A percentile compares a stretch with the other conserved stretches of the same genome.
Evolutionary conservation across 2,888 invertebrate genomes (phyloP).

Genomic region (Galerucella pusilla): DNA sequence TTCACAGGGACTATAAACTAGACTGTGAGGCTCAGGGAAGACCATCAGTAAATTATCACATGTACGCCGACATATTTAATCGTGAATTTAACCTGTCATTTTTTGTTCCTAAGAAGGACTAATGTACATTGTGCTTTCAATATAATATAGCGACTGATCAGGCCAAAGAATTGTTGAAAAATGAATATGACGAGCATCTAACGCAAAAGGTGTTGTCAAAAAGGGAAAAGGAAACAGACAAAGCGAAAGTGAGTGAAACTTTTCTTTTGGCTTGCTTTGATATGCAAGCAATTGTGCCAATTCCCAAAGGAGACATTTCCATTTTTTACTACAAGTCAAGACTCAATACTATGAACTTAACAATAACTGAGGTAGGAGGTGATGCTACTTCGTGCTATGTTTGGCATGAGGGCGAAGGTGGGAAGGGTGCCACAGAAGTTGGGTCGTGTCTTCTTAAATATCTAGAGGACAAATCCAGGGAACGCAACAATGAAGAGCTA

Average conservation of each 20-base stretch:
- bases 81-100: constrained; percentile 19
- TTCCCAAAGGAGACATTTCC: not conserved
- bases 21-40: not conserved
- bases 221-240: constrained; percentile 23
- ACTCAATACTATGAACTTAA: constrained; percentile 24
- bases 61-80: constrained; percentile 32
- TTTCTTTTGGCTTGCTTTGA: constrained; percentile 21
- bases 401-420: constrained; percentile 20
- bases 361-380: constrained; percentile 1
- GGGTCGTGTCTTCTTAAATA: not conserved
- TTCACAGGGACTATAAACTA: constrained; percentile 18
- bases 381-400: not conserved
- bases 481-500: not conserved
- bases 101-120: constrained; percentile 14
- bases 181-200: constrained; percentile 8
- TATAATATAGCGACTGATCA: constrained; percentile 14
- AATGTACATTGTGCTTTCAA: constrained; percentile 8
- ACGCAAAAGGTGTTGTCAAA: constrained; percentile 21
- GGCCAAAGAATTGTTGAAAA: constrained; percentile 10
- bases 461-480: too few relatives aligned
- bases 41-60: constrained; percentile 21
- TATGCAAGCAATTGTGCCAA: constrained; percentile 9
- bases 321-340: constrained; percentile 24
- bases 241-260: constrained; percentile 5
- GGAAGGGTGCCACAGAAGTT: constrained; percentile 13